A percentile compares a stretch with the other conserved stretches of the same genome.
Conservation (phyloP, 2,888 invertebrate genomes). For the Ommatoiulus sabulosus region DNA sequence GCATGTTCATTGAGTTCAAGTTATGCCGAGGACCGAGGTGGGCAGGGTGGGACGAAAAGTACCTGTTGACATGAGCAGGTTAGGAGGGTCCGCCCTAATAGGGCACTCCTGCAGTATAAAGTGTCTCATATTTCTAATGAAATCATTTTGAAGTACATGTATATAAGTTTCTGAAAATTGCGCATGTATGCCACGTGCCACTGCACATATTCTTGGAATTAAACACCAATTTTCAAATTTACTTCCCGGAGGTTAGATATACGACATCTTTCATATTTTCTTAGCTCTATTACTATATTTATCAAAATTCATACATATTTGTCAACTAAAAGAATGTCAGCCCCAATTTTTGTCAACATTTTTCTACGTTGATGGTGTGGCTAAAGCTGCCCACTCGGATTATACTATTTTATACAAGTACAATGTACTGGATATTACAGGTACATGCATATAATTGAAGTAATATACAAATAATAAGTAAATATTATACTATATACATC, state of each 20-base stretch:
- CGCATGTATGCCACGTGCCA: not conserved
- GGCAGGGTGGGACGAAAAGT: constrained; percentile 2
- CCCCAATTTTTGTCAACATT: too few relatives aligned
- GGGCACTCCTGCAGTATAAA: not conserved
- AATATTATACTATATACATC: too few relatives aligned
- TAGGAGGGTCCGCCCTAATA: not conserved
- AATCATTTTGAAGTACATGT: not conserved
- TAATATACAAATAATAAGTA: too few relatives aligned
- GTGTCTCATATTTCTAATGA: not conserved
- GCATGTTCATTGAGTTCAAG: not conserved
- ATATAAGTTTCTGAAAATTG: not conserved
- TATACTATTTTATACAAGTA: too few relatives aligned
- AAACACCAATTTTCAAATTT: not conserved
- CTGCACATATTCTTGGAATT: not conserved
- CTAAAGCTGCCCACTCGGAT: too few relatives aligned
- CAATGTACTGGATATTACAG: too few relatives aligned
- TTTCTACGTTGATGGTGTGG: too few relatives aligned
- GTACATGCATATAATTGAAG: too few relatives aligned
- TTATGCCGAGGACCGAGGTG: not conserved
- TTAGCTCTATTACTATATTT: not conserved
- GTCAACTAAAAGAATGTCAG: too few relatives aligned
- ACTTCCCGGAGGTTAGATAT: not conserved
- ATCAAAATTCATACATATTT: too few relatives aligned
- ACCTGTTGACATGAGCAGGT: not conserved
- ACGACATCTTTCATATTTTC: not conserved